These are phyloP conservation scores for Amniataba percoides DNA, from an alignment of 2,797 vertebrate species.

Conservation along the genomic window DNA sequence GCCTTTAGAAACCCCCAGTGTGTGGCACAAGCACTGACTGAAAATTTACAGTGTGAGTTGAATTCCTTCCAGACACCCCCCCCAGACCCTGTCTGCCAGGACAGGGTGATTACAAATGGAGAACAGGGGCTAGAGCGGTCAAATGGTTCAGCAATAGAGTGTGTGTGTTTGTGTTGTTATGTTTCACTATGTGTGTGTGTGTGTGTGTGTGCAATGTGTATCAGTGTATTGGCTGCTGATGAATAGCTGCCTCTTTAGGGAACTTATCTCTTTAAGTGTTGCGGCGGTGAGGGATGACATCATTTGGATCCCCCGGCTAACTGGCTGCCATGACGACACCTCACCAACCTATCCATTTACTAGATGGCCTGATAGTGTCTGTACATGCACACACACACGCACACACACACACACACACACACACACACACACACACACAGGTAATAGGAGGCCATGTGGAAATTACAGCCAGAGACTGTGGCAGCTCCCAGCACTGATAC, in stretches of 20 bases:
- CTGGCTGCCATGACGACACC: constrained; percentile 93
- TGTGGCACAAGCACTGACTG: background rate
- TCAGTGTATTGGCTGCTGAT: constrained; percentile 90
- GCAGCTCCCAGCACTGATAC: constrained; percentile 60
- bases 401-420: constrained; percentile 29
- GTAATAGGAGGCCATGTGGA: constrained; percentile 98
- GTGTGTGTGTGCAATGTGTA: constrained; percentile 49
- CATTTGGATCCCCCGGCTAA: constrained; percentile 97
- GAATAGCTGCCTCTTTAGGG: constrained; percentile 99
- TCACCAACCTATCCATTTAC: constrained; percentile 99
- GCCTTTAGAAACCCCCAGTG: too few species aligned
- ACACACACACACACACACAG: constrained; percentile 60
- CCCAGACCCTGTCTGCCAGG: constrained; percentile 28
- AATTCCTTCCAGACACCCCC: constrained; percentile 38
- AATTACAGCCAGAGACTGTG: constrained; percentile 88
- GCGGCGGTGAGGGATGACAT: constrained; percentile 98
- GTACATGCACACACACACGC: constrained; percentile 30
- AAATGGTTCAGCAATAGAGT: constrained; percentile 95
- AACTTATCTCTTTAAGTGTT: constrained; percentile 99
- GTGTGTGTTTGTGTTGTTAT: constrained; percentile 55
- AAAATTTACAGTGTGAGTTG: constrained; percentile 11
- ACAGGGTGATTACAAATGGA: constrained; percentile 70
- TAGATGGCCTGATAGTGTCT: constrained; percentile 98
- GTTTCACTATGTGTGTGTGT: constrained; percentile 44
- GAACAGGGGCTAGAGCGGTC: constrained; percentile 50